Conservation (phyloP, 2,113 vertebrate species). For the Oceanodroma tethys region DNA sequence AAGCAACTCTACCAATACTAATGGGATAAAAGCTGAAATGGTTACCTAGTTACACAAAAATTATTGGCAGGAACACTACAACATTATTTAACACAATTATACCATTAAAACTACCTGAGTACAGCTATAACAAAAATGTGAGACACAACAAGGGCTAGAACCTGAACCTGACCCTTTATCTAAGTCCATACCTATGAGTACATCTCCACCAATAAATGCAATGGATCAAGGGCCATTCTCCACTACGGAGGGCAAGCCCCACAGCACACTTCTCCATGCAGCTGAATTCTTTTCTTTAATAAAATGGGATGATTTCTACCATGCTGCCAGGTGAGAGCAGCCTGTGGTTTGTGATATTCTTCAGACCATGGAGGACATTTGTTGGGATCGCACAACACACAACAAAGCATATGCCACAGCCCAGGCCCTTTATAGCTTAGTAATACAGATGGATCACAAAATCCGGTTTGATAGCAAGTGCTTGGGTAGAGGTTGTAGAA, state of each 20-base stretch:
- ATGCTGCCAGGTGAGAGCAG: background rate
- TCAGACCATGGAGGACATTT: background rate
- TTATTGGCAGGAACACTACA: background rate
- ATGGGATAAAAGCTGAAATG: background rate
- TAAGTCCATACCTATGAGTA: background rate
- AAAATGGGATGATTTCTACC: background rate
- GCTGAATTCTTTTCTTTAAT: background rate
- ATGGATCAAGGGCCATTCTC: background rate
- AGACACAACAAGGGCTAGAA: background rate
- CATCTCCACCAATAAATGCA: background rate
- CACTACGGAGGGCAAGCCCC: fast-evolving
- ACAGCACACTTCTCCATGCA: no score
- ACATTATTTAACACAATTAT: background rate
- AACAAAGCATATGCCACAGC: fast-evolving
- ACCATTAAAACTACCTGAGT: background rate
- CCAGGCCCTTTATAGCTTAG: background rate
- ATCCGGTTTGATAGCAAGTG: background rate
- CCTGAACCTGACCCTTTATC: background rate
- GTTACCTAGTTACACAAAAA: background rate
- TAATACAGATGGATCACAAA: background rate
- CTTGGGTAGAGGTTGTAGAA: background rate
- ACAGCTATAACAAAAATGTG: background rate
- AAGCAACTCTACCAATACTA: background rate
- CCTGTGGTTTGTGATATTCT: background rate
- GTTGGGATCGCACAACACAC: fast-evolving